These are phyloP conservation scores for Chelon auratus DNA, from an alignment of 2,797 vertebrate genomes.

Conservation along the genomic window DNA sequence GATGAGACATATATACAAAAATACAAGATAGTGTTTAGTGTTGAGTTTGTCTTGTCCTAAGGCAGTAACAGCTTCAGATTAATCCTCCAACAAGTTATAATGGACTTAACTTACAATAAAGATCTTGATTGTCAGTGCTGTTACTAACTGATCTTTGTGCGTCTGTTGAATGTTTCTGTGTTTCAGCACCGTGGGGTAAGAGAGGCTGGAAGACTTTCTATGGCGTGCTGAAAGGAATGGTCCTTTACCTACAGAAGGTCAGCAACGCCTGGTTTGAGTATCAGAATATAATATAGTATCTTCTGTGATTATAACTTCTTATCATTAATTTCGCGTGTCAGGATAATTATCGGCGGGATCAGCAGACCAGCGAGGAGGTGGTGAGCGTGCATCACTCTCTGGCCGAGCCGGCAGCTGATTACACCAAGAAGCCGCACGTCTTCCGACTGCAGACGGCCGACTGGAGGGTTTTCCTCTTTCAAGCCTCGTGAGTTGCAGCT, in stretches of 20 bases:
- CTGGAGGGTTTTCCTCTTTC: constrained; percentile 89
- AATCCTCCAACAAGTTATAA: too few relatives aligned
- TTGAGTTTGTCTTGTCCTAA: too few relatives aligned
- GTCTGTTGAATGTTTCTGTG: constrained; percentile 29
- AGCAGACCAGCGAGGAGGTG: constrained; percentile 85
- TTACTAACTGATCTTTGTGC: not conserved
- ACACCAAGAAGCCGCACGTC: constrained; percentile 92
- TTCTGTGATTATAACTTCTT: not conserved
- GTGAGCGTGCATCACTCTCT: constrained; percentile 93
- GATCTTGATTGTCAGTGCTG: not conserved
- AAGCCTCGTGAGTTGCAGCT: constrained; percentile 79
- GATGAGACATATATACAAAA: too few relatives aligned
- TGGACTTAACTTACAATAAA: not conserved
- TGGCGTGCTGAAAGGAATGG: constrained; percentile 88
- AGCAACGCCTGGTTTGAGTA: constrained; percentile 1
- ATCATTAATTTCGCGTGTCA: constrained; percentile 42
- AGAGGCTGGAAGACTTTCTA: constrained; percentile 94
- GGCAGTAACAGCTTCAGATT: too few relatives aligned
- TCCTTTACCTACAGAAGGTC: constrained; percentile 94
- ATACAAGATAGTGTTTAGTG: too few relatives aligned
- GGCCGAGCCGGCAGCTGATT: constrained; percentile 87
- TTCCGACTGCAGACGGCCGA: constrained; percentile 94
- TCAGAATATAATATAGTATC: not conserved
- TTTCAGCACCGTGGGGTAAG: constrained; percentile 92
- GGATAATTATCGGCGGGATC: constrained; percentile 81